phyloP scores from a whole-genome alignment of 2,113 vertebrate genomes.

The Galeopterus variegatus region DNA sequence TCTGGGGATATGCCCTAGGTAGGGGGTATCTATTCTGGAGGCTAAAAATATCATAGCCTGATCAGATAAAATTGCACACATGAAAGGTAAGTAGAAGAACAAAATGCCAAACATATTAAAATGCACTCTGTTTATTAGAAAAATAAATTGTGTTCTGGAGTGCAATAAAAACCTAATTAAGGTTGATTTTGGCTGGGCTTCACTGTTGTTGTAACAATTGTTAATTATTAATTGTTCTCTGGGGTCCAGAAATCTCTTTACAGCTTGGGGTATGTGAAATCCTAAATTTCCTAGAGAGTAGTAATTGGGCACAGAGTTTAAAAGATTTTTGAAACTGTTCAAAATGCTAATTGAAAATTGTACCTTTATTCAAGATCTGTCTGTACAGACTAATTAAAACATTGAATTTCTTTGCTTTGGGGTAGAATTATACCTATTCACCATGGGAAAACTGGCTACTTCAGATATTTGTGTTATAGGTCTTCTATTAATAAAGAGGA shows the following conservation, averaged over 20 bases:
- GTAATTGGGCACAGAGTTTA: slow-evolving; percentile 19
- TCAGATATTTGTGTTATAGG: background rate
- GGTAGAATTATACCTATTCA: slow-evolving; percentile 34
- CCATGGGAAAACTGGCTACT: background rate
- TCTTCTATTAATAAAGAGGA: slow-evolving; percentile 49
- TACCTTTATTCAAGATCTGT: slow-evolving; percentile 28
- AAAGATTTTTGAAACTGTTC: slow-evolving; percentile 38
- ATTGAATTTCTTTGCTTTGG: slow-evolving; percentile 46
- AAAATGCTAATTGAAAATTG: slow-evolving; percentile 61
- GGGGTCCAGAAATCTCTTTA: slow-evolving; percentile 55
- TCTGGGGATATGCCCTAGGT: slow-evolving; percentile 59
- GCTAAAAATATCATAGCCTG: slow-evolving; percentile 76
- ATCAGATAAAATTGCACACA: slow-evolving; percentile 81
- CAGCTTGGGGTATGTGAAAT: background rate
- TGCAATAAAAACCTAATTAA: slow-evolving; percentile 82
- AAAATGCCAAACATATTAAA: slow-evolving; percentile 82
- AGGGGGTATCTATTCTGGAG: slow-evolving; percentile 72
- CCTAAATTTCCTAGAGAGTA: slow-evolving; percentile 57
- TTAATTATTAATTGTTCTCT: slow-evolving; percentile 68
- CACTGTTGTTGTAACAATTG: slow-evolving; percentile 54
- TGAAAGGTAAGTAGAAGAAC: slow-evolving; percentile 80
- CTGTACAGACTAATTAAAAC: slow-evolving; percentile 63
- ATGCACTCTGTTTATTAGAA: slow-evolving; percentile 80
- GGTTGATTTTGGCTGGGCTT: slow-evolving; percentile 64
- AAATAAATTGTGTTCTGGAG: slow-evolving; percentile 79